Conservation (phyloP, 2,888 invertebrate species). For the Creontiades dilutus region DNA sequence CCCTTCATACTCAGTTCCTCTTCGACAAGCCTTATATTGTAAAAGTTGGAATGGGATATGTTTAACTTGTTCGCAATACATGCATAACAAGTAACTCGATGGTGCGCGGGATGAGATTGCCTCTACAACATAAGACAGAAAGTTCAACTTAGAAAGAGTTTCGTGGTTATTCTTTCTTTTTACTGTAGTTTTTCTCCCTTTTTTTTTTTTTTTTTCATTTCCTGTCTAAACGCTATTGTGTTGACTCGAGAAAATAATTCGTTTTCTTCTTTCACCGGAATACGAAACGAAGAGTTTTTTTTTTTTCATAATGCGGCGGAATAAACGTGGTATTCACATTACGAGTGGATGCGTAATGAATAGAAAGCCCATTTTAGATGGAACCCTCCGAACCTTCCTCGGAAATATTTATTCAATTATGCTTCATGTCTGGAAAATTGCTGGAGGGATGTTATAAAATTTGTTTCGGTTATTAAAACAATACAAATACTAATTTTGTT, state of each 20-base stretch:
- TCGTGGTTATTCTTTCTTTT: not conserved
- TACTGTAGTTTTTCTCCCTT: not conserved
- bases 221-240: conserved; percentile 1
- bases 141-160: not conserved
- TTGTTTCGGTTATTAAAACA: too few species aligned
- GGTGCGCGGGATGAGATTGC: conserved; percentile 58
- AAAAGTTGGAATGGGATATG: conserved; percentile 68
- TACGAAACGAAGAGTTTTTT: not conserved
- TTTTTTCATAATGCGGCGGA: not conserved
- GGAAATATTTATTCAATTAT: too few species aligned
- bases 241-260: not conserved
- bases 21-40: conserved; percentile 51
- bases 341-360: too few species aligned
- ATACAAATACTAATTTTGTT: too few species aligned
- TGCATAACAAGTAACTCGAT: conserved; percentile 69
- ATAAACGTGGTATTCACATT: not conserved
- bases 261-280: not conserved
- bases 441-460: too few species aligned
- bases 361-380: too few species aligned
- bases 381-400: too few species aligned
- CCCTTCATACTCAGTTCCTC: not conserved
- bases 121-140: conserved; percentile 53
- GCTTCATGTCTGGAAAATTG: too few species aligned
- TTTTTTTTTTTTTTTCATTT: not conserved
- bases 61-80: conserved; percentile 69